Evolutionary conservation across 2,113 vertebrate species (phyloP).

Genomic region (Xiphophorus hellerii): DNA sequence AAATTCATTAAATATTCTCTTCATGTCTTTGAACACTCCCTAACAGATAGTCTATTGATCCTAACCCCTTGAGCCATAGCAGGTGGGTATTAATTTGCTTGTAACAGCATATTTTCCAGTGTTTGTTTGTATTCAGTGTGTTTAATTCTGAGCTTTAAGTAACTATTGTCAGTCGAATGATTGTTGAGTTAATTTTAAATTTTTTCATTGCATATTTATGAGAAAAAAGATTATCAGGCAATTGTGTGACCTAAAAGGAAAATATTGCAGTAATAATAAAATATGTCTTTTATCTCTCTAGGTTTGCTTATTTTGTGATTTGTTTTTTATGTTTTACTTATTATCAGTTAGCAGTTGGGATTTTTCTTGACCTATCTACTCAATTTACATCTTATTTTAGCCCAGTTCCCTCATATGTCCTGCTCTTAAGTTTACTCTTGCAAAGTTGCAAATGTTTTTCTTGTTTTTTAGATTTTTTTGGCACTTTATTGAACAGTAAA

Average conservation of each 20-base stretch:
- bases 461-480: not conserved
- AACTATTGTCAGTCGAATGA: not conserved
- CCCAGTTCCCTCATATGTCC: not conserved
- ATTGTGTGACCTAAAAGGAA: not conserved
- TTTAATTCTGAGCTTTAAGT: not conserved
- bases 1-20: constrained; percentile 7
- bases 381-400: not conserved
- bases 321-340: not conserved
- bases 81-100: constrained; percentile 11
- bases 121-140: not conserved
- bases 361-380: not conserved
- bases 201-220: not conserved
- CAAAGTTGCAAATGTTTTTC: not conserved
- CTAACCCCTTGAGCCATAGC: not conserved
- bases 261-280: not conserved
- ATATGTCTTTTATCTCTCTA: not conserved
- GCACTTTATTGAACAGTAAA: too few relatives aligned
- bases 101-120: not conserved
- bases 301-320: not conserved
- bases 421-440: not conserved
- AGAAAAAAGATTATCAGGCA: not conserved
- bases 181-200: not conserved
- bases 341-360: not conserved
- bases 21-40: not conserved
- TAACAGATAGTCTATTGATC: constrained; percentile 10